Evolutionary conservation across 2,113 vertebrate genomes (phyloP).

Genomic region (Hiodon alosoides): DNA sequence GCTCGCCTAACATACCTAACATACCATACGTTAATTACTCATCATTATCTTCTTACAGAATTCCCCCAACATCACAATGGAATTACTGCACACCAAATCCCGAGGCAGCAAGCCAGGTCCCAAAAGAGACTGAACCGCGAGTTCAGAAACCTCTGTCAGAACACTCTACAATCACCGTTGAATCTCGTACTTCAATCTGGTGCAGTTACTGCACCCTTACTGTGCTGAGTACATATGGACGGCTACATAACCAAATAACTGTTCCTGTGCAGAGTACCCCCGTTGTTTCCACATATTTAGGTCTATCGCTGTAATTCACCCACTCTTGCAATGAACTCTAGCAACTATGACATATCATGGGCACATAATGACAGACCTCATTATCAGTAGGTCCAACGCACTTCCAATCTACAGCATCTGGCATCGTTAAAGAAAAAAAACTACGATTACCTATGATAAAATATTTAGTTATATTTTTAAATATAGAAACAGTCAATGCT

Average conservation of each 20-base stretch:
- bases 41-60: not conserved
- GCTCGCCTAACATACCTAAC: no score
- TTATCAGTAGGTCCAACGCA: not conserved
- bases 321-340: constrained; percentile 19
- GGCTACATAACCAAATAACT: not conserved
- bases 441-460: not conserved
- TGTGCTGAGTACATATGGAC: not conserved
- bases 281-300: not conserved
- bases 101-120: not conserved
- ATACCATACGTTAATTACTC: no score
- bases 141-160: not conserved
- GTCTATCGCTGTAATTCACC: constrained; percentile 19
- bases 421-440: not conserved
- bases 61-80: not conserved
- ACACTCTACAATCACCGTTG: not conserved
- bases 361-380: not conserved
- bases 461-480: no score
- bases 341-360: constrained; percentile 13
- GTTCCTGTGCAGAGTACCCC: not conserved
- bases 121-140: not conserved
- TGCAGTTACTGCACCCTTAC: not conserved
- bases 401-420: not conserved
- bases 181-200: not conserved
- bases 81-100: not conserved
- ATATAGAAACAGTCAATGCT: no score